These are phyloP conservation scores for Gallinago solitaria DNA, from an alignment of 2,797 vertebrate genomes.

Conservation along the genomic window DNA sequence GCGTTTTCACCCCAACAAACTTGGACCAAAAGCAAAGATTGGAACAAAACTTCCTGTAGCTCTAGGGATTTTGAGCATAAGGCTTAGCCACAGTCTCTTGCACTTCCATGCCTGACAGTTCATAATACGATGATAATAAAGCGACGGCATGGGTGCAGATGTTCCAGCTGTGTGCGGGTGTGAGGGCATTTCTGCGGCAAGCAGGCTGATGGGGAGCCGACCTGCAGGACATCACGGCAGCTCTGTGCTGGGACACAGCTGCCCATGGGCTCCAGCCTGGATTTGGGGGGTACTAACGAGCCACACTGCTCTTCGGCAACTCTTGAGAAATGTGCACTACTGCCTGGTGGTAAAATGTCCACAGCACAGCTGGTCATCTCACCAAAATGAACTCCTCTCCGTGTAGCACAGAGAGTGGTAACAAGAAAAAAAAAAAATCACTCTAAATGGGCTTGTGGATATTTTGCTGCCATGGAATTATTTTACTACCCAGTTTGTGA, in stretches of 20 bases:
- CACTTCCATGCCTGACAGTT: too few relatives aligned
- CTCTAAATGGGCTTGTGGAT: not conserved
- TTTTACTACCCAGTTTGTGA: not conserved
- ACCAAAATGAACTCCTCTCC: not conserved
- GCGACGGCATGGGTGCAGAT: rapidly evolving
- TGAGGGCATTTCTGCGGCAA: not conserved
- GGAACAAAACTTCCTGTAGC: not conserved
- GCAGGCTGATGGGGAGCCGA: not conserved
- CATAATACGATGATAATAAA: rapidly evolving
- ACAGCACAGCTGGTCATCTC: not conserved
- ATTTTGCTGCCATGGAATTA: not conserved
- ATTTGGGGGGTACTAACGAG: not conserved
- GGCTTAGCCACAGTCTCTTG: not conserved
- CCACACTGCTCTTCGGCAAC: not conserved
- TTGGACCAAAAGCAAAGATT: not conserved
- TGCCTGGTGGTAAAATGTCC: not conserved
- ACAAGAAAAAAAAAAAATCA: not conserved
- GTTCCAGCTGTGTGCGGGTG: rapidly evolving
- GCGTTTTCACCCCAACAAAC: not conserved
- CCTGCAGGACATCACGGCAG: rapidly evolving
- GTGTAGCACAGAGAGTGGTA: rapidly evolving
- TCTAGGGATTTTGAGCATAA: not conserved
- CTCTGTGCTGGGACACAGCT: not conserved
- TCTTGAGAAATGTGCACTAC: not conserved
- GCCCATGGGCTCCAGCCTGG: not conserved